A percentile compares a stretch with the other conserved stretches of the same genome.
These are phyloP conservation scores for Eugnorisma glareosa DNA, from an alignment of 2,888 invertebrate genomes.

Conservation along the genomic window DNA sequence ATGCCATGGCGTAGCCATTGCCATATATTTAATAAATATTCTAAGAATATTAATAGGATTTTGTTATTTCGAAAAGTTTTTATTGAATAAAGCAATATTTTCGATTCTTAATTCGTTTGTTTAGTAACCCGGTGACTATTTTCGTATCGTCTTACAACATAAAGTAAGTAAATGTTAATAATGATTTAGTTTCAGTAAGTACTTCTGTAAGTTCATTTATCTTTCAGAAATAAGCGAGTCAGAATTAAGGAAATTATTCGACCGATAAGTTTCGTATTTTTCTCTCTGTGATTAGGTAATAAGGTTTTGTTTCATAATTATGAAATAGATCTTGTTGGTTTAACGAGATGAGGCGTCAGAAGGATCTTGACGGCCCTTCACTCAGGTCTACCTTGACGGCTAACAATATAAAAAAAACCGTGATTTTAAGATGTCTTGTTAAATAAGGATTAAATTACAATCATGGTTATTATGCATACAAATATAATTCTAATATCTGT, in stretches of 20 bases:
- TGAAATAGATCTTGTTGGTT: slow-evolving; percentile 22
- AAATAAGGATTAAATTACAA: slow-evolving; percentile 32
- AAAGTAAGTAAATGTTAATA: slow-evolving; percentile 16
- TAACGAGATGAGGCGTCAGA: slow-evolving; percentile 14
- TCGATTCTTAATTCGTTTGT: slow-evolving; percentile 9
- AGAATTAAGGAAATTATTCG: no score
- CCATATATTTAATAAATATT: slow-evolving; percentile 1
- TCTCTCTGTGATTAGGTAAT: slow-evolving; percentile 1
- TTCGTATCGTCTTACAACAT: slow-evolving; percentile 9
- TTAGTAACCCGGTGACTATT: slow-evolving; percentile 32
- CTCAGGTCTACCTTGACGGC: slow-evolving; percentile 23
- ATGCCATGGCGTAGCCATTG: neutral
- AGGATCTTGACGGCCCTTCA: slow-evolving; percentile 19
- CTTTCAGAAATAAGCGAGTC: slow-evolving; percentile 26
- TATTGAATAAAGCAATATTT: slow-evolving; percentile 17
- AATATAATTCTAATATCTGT: neutral
- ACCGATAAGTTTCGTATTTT: slow-evolving; percentile 16
- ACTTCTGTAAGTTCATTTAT: slow-evolving; percentile 24
- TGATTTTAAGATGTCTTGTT: neutral
- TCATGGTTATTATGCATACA: neutral
- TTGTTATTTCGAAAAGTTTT: neutral
- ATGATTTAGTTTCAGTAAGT: slow-evolving; percentile 15
- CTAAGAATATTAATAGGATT: neutral
- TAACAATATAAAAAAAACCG: slow-evolving; percentile 41
- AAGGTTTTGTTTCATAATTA: slow-evolving; percentile 15